A percentile compares a stretch with the other conserved stretches of the same genome.
Evolutionary conservation across 1,140 invertebrate genomes (phyloP).

Genomic region (Mizuhopecten yessoensis): DNA sequence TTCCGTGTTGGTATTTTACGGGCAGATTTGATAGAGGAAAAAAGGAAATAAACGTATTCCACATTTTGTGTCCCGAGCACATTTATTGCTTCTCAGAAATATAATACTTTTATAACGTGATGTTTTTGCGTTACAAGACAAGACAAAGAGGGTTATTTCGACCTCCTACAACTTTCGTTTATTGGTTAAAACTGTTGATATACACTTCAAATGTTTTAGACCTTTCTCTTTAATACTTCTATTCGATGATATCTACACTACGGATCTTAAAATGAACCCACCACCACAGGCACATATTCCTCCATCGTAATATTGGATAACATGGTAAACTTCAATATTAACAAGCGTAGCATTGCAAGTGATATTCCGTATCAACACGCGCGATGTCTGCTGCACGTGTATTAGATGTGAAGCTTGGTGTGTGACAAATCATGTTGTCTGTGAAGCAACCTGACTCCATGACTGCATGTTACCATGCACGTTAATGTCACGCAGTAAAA

Average conservation of each 20-base stretch:
- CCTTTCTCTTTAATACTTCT: background rate
- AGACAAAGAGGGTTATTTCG: no score
- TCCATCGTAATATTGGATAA: background rate
- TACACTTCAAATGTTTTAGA: background rate
- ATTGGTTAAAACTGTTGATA: background rate
- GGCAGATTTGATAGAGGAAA: background rate
- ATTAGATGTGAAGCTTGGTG: background rate
- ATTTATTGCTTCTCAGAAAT: background rate
- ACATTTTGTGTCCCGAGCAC: background rate
- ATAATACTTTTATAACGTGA: background rate
- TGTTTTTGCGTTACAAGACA: background rate
- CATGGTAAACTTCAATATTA: background rate
- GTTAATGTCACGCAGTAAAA: background rate
- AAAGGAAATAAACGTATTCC: background rate
- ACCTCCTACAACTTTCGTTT: background rate
- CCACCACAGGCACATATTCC: background rate
- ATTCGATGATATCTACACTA: background rate
- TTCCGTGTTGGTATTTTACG: background rate
- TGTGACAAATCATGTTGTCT: background rate
- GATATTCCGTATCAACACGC: background rate
- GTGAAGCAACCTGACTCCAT: background rate
- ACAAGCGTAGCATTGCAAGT: background rate
- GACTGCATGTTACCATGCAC: background rate
- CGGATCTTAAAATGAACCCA: background rate
- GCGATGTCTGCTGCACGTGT: background rate